These are phyloP conservation scores for Nematolebias whitei DNA, from an alignment of 2,113 vertebrate species.

Conservation along the genomic window DNA sequence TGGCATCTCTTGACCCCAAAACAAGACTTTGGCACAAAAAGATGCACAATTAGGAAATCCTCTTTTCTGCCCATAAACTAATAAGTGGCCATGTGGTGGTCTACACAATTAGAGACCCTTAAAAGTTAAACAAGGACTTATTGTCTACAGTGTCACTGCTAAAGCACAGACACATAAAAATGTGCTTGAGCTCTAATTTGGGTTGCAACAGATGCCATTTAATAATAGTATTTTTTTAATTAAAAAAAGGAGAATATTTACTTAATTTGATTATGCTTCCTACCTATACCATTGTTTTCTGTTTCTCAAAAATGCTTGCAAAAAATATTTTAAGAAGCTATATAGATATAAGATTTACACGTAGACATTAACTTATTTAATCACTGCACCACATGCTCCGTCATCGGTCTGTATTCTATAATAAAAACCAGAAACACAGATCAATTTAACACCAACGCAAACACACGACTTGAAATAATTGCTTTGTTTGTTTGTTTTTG, in stretches of 20 bases:
- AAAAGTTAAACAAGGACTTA: slow-evolving; percentile 48
- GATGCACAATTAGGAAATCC: slow-evolving; percentile 23
- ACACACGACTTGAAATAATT: too few species aligned
- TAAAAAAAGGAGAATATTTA: neutral
- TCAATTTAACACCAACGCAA: too few species aligned
- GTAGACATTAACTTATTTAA: too few species aligned
- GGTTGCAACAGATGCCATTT: neutral
- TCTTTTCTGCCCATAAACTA: slow-evolving; percentile 7
- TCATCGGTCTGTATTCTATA: too few species aligned
- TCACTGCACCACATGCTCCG: too few species aligned
- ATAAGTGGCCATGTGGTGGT: slow-evolving; percentile 28
- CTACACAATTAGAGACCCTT: slow-evolving; percentile 16
- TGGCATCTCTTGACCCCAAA: slow-evolving; percentile 52
- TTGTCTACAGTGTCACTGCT: slow-evolving; percentile 26
- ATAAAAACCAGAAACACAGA: too few species aligned
- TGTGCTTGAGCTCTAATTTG: neutral
- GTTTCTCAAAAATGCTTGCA: too few species aligned
- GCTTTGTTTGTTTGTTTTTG: too few species aligned
- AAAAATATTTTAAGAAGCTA: too few species aligned
- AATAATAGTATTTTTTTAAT: neutral
- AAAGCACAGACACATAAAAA: neutral
- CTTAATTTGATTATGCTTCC: neutral
- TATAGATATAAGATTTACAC: too few species aligned
- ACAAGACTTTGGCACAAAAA: slow-evolving; percentile 31
- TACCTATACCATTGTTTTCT: too few species aligned